These are phyloP conservation scores for Leucosticte australis DNA, from an alignment of 2,113 vertebrate genomes.

Conservation along the genomic window DNA sequence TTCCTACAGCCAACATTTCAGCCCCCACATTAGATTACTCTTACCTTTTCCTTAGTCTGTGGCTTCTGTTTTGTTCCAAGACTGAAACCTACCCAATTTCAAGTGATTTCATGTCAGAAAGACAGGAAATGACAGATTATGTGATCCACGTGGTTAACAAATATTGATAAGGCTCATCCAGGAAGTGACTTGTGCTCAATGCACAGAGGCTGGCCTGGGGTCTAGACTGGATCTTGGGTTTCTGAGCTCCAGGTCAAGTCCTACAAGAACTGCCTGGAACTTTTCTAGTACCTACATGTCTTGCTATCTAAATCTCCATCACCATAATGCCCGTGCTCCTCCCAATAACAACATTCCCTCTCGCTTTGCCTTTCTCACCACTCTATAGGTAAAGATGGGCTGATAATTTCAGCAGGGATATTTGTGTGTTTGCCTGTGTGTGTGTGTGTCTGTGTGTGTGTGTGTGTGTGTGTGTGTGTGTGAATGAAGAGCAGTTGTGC, in stretches of 20 bases:
- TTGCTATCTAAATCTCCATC: slow-evolving; percentile 16
- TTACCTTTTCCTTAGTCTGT: neutral
- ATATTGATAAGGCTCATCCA: neutral
- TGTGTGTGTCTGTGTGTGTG: neutral
- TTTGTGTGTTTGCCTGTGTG: neutral
- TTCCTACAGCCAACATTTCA: neutral
- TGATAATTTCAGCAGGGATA: neutral
- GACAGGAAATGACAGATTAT: neutral
- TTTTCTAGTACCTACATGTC: slow-evolving; percentile 32
- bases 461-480: neutral
- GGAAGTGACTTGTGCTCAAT: neutral
- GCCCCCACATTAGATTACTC: neutral
- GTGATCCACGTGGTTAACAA: neutral
- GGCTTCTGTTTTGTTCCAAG: neutral
- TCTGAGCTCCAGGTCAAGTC: neutral
- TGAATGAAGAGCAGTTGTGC: neutral
- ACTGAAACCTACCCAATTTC: neutral
- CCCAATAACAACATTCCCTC: neutral
- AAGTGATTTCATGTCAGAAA: neutral
- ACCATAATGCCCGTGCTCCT: neutral
- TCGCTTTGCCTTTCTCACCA: neutral
- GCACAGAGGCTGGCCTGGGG: neutral
- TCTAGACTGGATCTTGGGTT: neutral
- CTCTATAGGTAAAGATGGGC: neutral
- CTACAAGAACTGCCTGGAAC: neutral